These are phyloP conservation scores for Paraplagusia blochii DNA, from an alignment of 2,113 vertebrate genomes.

Conservation along the genomic window DNA sequence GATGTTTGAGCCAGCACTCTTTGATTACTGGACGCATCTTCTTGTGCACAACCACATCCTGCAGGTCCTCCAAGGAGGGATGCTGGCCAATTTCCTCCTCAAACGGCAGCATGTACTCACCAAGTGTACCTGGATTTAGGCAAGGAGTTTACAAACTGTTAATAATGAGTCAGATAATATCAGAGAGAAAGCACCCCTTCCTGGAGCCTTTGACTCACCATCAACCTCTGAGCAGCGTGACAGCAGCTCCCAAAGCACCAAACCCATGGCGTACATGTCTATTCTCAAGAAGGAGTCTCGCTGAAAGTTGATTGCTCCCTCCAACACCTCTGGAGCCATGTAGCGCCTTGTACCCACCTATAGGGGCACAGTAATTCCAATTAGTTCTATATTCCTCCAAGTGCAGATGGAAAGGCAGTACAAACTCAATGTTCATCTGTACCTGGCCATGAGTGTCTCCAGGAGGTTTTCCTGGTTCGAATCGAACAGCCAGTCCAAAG, in stretches of 20 bases:
- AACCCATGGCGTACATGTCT: conserved; percentile 96
- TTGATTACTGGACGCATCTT: conserved; percentile 95
- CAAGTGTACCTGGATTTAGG: conserved; percentile 79
- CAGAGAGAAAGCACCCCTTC: conserved; percentile 29
- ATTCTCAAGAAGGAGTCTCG: conserved; percentile 96
- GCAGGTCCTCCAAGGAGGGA: conserved; percentile 96
- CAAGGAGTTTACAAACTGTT: conserved; percentile 3
- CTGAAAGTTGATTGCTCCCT: conserved; percentile 98
- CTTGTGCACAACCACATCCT: conserved; percentile 97
- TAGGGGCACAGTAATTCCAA: neutral
- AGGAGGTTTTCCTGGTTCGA: conserved; percentile 95
- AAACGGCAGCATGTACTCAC: conserved; percentile 95
- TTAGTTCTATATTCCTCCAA: no score
- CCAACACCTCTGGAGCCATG: conserved; percentile 97
- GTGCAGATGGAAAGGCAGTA: neutral
- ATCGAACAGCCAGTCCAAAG: conserved; percentile 94
- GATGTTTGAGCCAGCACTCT: conserved; percentile 96
- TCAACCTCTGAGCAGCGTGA: conserved; percentile 89
- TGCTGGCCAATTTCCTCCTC: conserved; percentile 98
- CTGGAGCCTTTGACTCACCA: conserved; percentile 74
- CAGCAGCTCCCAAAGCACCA: conserved; percentile 95
- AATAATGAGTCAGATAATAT: neutral
- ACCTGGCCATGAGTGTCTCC: conserved; percentile 98
- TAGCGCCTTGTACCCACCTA: conserved; percentile 96
- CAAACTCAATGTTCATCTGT: conserved; percentile 18